Conservation (phyloP, 2,113 vertebrate species). For the Procavia capensis region DNA sequence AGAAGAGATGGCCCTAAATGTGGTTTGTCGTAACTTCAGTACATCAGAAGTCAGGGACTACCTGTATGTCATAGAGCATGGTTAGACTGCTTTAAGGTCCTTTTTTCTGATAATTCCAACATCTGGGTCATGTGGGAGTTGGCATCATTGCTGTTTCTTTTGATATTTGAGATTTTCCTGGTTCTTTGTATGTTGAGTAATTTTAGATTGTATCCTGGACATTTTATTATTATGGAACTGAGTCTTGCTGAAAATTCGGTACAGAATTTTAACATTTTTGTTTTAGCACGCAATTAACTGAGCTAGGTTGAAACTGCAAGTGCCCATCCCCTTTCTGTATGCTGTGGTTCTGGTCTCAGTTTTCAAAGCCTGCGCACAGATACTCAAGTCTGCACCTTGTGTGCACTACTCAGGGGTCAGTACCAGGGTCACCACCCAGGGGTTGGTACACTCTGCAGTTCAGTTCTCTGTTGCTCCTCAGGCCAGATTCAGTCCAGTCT, state of each 20-base stretch:
- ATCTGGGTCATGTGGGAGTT: background rate
- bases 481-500: too few relatives aligned
- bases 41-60: too few relatives aligned
- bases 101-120: background rate
- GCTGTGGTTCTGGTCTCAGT: too few relatives aligned
- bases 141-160: background rate
- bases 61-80: background rate
- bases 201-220: background rate
- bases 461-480: background rate
- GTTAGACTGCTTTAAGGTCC: background rate
- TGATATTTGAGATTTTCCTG: background rate
- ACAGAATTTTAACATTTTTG: too few relatives aligned
- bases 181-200: background rate
- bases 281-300: background rate
- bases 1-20: background rate
- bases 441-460: background rate
- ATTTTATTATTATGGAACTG: background rate
- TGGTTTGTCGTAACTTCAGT: background rate
- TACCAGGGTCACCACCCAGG: background rate
- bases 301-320: background rate
- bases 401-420: background rate
- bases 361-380: background rate
- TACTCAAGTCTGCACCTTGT: fast-evolving
- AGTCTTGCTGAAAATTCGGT: background rate
- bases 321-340: fast-evolving